phyloP scores from a whole-genome alignment of 1,140 invertebrate genomes.

The Globodera ellingtonae region DNA sequence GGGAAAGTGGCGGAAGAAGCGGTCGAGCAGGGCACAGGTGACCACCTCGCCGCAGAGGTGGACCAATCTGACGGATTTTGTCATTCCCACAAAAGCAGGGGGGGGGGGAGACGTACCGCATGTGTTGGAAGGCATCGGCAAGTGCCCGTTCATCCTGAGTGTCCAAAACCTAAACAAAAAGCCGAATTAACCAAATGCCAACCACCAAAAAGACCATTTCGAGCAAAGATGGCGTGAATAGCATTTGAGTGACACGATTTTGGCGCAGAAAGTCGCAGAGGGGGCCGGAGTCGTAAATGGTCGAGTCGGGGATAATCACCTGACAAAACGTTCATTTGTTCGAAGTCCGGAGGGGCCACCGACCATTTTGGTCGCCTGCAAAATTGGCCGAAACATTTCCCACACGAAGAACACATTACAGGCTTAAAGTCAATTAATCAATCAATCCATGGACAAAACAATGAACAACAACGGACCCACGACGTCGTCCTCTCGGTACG shows the following conservation, averaged over 20 bases:
- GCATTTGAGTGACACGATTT: constrained; percentile 67
- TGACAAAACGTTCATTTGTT: neutral
- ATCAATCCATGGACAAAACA: neutral
- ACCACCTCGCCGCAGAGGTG: constrained; percentile 69
- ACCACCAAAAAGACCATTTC: constrained; percentile 52
- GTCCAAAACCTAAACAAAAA: constrained; percentile 55
- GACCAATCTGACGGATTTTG: constrained; percentile 60
- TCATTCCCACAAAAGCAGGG: constrained; percentile 3
- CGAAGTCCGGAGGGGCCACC: constrained; percentile 58
- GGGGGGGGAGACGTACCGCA: neutral
- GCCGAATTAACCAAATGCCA: neutral
- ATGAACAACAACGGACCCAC: constrained; percentile 44
- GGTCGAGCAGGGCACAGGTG: constrained; percentile 65
- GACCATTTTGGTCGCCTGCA: constrained; percentile 66
- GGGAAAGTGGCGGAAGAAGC: constrained; percentile 65
- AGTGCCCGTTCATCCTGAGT: constrained; percentile 41
- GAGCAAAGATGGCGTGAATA: constrained; percentile 68
- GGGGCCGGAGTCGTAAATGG: constrained; percentile 67
- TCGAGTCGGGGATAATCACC: constrained; percentile 67
- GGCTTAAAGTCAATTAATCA: constrained; percentile 32
- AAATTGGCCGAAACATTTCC: constrained; percentile 67
- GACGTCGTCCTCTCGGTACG: constrained; percentile 65
- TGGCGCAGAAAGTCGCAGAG: constrained; percentile 64
- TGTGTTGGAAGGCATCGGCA: constrained; percentile 15
- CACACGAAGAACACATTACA: constrained; percentile 69